phyloP scores from a whole-genome alignment of 2,797 vertebrate species.

The Eospalax fontanierii region DNA sequence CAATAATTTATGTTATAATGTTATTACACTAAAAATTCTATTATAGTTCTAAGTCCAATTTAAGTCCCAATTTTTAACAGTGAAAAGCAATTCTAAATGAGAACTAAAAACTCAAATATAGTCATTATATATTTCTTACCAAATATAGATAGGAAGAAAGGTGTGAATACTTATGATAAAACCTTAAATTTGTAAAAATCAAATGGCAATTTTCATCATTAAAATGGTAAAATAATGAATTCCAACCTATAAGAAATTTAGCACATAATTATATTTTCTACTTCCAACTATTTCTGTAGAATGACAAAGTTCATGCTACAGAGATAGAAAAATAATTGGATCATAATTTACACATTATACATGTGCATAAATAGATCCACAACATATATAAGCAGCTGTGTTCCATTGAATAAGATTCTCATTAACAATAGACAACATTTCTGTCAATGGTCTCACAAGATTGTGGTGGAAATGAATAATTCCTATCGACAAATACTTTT shows the following conservation, averaged over 20 bases:
- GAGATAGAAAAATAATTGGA: conserved; percentile 39
- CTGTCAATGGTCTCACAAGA: neutral
- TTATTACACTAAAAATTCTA: conserved; percentile 45
- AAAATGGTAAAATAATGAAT: conserved; percentile 45
- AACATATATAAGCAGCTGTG: neutral
- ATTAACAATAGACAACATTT: neutral
- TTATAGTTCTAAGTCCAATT: neutral
- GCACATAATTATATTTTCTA: neutral
- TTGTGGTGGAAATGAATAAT: neutral
- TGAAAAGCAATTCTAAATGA: conserved; percentile 56
- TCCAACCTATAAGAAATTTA: conserved; percentile 35
- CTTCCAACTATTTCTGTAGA: conserved; percentile 19
- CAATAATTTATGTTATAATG: neutral
- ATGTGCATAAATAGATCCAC: neutral
- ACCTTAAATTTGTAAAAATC: conserved; percentile 20
- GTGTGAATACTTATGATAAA: conserved; percentile 18
- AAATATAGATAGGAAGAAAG: neutral
- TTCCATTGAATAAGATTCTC: neutral
- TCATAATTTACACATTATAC: neutral
- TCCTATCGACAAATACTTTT: neutral
- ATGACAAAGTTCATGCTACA: neutral
- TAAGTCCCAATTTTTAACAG: conserved; percentile 25
- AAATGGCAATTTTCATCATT: conserved; percentile 8
- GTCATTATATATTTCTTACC: neutral
- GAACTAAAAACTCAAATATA: conserved; percentile 51